Evolutionary conservation across 2,888 invertebrate species (phyloP).

Genomic region (Coelopa pilipes): DNA sequence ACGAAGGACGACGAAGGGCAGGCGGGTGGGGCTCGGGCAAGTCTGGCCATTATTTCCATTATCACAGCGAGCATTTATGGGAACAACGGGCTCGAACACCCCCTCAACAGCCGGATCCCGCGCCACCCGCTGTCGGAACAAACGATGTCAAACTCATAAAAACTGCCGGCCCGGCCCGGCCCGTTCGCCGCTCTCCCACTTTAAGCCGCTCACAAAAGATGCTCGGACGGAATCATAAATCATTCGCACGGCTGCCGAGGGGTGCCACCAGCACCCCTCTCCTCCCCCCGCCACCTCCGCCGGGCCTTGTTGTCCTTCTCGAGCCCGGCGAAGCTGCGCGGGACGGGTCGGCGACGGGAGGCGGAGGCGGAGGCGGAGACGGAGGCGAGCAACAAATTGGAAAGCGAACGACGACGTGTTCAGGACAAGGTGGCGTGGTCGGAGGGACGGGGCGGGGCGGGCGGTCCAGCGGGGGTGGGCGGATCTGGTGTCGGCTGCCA

Average conservation of each 20-base stretch:
- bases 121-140: neutral
- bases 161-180: neutral
- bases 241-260: neutral
- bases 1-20: too few relatives aligned
- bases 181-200: too few relatives aligned
- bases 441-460: neutral
- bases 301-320: too few relatives aligned
- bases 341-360: too few relatives aligned
- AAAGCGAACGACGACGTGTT: constrained; percentile 1
- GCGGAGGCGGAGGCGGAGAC: neutral
- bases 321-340: too few relatives aligned
- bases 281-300: too few relatives aligned
- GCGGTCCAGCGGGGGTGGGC: constrained; percentile 3
- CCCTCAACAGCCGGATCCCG: neutral
- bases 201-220: constrained; percentile 13
- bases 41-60: too few relatives aligned
- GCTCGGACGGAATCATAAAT: constrained; percentile 26
- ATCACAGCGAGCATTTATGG: too few relatives aligned
- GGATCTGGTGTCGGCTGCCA: neutral
- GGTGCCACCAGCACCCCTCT: neutral
- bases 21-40: too few relatives aligned
- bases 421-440: neutral
- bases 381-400: constrained; percentile 15
- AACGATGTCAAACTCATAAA: neutral
- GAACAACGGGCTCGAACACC: neutral